Base-by-base conservation (phyloP, 1,140 invertebrate species). In the Trachymyrmex septentrionalis region DNA sequence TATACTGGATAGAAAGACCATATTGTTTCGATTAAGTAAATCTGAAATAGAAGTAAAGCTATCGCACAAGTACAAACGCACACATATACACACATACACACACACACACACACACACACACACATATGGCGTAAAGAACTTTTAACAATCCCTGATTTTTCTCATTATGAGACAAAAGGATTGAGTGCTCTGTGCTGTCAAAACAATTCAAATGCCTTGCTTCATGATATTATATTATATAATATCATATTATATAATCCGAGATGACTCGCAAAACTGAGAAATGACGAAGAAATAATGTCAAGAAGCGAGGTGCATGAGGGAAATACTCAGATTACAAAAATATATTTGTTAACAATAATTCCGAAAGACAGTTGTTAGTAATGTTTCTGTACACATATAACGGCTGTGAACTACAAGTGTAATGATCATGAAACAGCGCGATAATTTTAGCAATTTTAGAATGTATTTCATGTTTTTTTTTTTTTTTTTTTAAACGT, bases 1-100 rank as follows among this genome's bases (percentile, higher is more conserved):
- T 99, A 10, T 76, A 84, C 24, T 16, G 14, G 19, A 91, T 95
- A 30, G 59, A 92, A 12, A 34, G 90, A n/a, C 86, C 91, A 53
- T 95, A 94, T 57, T 64, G 76, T n/a, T n/a, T 2, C 10, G 34
- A 7, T 19, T 44, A 7, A 81, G 10, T 16, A 77, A 48, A 67
- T 80, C 21, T 30, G 27, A 67, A 1, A 24, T 38, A 53, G 21
- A 19, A 67, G 0, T 19, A 67, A 67, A 34, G n/a, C 16, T 0
- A 34, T 59, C 7, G 30, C 12, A 59, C 3, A 6, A 14, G 14
- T 30, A 63, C 61, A 27, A 63, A 19, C n/a, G 19, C 19, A 38
- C 30, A 34, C 16, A 10, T 16, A 38, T 19, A 38, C 3, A n/a
- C 3, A 34, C 34, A 38, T 19, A 34, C 9, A n/a, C 3, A 34